Base-by-base conservation (phyloP, 2,797 vertebrate species). In the Acipenser oxyrinchus region DNA sequence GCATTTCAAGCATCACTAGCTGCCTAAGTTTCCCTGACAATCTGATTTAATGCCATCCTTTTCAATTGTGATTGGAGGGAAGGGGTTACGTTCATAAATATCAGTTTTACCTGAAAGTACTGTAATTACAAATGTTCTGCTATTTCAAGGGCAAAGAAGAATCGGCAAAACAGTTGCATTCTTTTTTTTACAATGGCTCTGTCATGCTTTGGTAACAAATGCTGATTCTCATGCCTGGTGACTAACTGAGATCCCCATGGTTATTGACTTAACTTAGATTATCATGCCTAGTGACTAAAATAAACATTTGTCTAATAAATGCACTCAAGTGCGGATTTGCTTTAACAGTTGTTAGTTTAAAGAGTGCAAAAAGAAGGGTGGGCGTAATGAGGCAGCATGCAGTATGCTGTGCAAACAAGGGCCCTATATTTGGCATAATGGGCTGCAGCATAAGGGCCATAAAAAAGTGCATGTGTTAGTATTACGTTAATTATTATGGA, bases 401-500 rank as follows among this genome's bases (percentile, higher is more conserved):
- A 94, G 93, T 92, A 90, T 91, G 92, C 93, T 94, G 95, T 95
- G 93, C 95, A 97, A 96, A 98, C 94, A 97, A 77, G 86, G 92
- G 93, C 93, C 89, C 92, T 91, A 91, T 94, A 91, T 95, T 94
- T 98, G 96, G 95, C 95, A 95, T 91, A 88, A 92, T 91, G 90
- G 82, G 86, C 87, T 88, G 89, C 88, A 92, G 93, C 97, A 98
- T 95, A 97, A 95, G 95, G 95, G 92, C 95, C 92, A 95, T 99
- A 96, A 93, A 98, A 97, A 93, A 95, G 92, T 90, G 94, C 92
- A 95, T 95, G 96, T 96, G 95, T 97, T 98, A 95, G 94, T 97
- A 96, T 95, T 93, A 95, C 93, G 93, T 94, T 95, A 95, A 97
- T 98, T 98, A 97, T 97, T 94, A 96, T 93, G 94, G 94, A 91